These are phyloP conservation scores for Stegana nigrithorax DNA, from an alignment of 2,888 invertebrate genomes.

Conservation along the genomic window DNA sequence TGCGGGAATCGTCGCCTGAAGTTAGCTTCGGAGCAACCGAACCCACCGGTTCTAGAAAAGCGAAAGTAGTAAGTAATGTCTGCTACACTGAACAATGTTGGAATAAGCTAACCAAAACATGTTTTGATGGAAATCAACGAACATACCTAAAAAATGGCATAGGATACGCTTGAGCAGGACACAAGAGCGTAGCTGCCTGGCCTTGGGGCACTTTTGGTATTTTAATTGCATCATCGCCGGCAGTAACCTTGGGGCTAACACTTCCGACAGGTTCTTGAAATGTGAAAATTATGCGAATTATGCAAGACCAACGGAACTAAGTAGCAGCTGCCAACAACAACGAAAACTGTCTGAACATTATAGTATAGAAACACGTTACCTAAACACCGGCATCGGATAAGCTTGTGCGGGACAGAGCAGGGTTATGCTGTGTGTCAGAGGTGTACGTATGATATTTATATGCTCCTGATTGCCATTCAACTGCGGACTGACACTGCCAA, in stretches of 20 bases:
- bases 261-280: slow-evolving; percentile 70
- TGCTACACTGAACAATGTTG: slow-evolving; percentile 24
- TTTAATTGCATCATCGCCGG: slow-evolving; percentile 72
- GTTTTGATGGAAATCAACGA: too few relatives aligned
- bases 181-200: slow-evolving; percentile 74
- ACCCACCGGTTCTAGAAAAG: slow-evolving; percentile 70
- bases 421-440: slow-evolving; percentile 71
- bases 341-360: neutral
- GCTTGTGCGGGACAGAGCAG: slow-evolving; percentile 82
- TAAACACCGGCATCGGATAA: slow-evolving; percentile 51
- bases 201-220: slow-evolving; percentile 60
- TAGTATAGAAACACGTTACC: slow-evolving; percentile 5
- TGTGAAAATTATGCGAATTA: neutral
- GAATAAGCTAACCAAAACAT: slow-evolving; percentile 3
- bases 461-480: slow-evolving; percentile 74
- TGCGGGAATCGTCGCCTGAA: slow-evolving; percentile 74
- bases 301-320: too few relatives aligned
- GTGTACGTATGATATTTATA: slow-evolving; percentile 70
- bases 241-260: slow-evolving; percentile 75
- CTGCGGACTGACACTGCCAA: slow-evolving; percentile 74
- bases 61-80: neutral
- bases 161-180: slow-evolving; percentile 81
- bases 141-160: slow-evolving; percentile 77
- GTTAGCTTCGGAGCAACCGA: slow-evolving; percentile 75
- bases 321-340: neutral